phyloP scores from a whole-genome alignment of 2,113 vertebrate species.

The Ginglymostoma cirratum region DNA sequence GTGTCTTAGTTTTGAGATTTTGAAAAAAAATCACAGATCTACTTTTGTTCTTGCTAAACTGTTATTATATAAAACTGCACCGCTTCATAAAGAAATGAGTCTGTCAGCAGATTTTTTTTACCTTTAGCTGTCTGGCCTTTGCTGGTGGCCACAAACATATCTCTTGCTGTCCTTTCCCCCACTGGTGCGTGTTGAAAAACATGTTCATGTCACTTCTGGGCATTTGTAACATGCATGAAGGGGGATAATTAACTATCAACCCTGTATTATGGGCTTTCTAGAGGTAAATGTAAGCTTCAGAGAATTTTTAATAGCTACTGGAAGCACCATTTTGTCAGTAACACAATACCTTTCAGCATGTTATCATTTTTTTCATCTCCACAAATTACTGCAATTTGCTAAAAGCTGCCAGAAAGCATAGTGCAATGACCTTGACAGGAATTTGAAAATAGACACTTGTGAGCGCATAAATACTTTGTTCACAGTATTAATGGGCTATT shows the following conservation, averaged over 20 bases:
- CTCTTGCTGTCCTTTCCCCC: background rate
- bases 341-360: slow-evolving; percentile 21
- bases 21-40: no score
- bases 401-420: slow-evolving; percentile 28
- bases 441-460: slow-evolving; percentile 20
- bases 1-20: no score
- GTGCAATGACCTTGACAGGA: slow-evolving; percentile 6
- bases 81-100: background rate
- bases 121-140: background rate
- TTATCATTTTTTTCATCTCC: slow-evolving; percentile 5
- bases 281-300: background rate
- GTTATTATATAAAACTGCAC: no score
- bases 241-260: background rate
- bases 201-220: background rate
- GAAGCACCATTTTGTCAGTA: slow-evolving; percentile 18
- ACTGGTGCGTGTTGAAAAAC: background rate
- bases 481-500: background rate
- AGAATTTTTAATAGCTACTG: slow-evolving; percentile 12
- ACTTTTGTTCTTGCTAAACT: background rate
- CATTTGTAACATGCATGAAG: background rate
- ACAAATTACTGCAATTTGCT: slow-evolving; percentile 33
- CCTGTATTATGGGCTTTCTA: background rate
- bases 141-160: background rate
- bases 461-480: background rate
- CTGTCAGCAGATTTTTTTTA: background rate